phyloP scores from a whole-genome alignment of 2,888 invertebrate species.

The Acanthosepion esculentum region DNA sequence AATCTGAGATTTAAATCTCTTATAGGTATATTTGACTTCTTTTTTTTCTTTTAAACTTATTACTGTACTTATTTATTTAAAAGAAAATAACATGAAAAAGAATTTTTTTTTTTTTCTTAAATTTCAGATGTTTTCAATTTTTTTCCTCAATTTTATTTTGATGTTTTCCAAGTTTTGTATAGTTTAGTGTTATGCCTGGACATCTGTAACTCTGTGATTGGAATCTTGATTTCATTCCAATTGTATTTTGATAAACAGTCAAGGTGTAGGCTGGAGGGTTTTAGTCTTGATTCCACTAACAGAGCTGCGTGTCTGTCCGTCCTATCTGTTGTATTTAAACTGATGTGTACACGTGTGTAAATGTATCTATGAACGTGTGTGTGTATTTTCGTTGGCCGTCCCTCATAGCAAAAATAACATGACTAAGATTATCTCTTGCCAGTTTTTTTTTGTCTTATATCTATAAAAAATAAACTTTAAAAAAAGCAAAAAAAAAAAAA shows the following conservation, averaged over 20 bases:
- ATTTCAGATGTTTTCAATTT: too few species aligned
- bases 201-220: slow-evolving; percentile 25
- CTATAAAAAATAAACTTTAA: not conserved
- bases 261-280: not conserved
- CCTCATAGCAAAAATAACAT: not conserved
- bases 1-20: not conserved
- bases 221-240: slow-evolving; percentile 1
- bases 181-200: not conserved
- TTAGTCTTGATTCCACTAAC: not conserved
- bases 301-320: slow-evolving; percentile 43
- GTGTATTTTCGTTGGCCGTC: slow-evolving; percentile 34
- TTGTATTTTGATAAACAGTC: not conserved
- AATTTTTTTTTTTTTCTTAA: too few species aligned
- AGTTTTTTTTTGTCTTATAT: not conserved
- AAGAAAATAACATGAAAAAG: too few species aligned
- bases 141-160: not conserved
- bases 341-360: not conserved
- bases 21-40: not conserved
- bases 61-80: too few species aligned
- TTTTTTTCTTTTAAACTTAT: not conserved
- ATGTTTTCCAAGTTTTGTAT: not conserved
- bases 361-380: not conserved
- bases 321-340: not conserved
- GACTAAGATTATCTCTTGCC: slow-evolving; percentile 24
- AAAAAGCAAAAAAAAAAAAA: not conserved